Conservation (phyloP, 2,113 vertebrate genomes). For the Ibidorhyncha struthersii region DNA sequence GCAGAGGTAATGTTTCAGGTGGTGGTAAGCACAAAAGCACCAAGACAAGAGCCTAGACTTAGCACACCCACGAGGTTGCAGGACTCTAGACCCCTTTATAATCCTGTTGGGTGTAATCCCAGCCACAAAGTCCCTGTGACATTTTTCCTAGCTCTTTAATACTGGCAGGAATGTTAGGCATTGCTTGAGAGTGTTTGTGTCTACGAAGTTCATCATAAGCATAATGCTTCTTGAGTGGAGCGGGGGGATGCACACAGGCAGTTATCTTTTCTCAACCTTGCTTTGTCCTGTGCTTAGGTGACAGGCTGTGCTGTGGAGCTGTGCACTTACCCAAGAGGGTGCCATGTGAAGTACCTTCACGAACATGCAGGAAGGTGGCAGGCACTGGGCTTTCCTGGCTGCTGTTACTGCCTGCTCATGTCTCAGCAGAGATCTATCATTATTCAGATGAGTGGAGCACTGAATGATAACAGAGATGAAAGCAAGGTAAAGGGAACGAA, state of each 20-base stretch:
- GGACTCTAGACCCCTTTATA: neutral
- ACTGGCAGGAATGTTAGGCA: neutral
- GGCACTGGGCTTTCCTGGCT: neutral
- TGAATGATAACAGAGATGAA: neutral
- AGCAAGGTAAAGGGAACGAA: neutral
- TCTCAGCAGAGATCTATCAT: neutral
- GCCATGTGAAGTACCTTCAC: rapidly evolving
- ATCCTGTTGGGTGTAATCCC: neutral
- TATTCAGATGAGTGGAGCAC: neutral
- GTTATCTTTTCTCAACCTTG: neutral
- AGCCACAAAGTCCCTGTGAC: neutral
- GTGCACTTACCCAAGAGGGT: neutral
- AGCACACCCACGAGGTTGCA: neutral
- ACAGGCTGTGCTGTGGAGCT: neutral
- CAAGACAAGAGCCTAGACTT: rapidly evolving
- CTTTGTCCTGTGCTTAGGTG: neutral
- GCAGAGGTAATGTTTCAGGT: neutral
- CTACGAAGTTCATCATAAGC: neutral
- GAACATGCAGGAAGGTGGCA: neutral
- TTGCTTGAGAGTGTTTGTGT: neutral
- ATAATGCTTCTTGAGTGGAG: neutral
- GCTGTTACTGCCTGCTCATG: neutral
- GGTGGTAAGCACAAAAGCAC: neutral
- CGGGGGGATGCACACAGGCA: neutral
- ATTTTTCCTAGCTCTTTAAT: neutral